Conservation (phyloP, 2,888 invertebrate species). For the Anoplius nigerrimus region DNA sequence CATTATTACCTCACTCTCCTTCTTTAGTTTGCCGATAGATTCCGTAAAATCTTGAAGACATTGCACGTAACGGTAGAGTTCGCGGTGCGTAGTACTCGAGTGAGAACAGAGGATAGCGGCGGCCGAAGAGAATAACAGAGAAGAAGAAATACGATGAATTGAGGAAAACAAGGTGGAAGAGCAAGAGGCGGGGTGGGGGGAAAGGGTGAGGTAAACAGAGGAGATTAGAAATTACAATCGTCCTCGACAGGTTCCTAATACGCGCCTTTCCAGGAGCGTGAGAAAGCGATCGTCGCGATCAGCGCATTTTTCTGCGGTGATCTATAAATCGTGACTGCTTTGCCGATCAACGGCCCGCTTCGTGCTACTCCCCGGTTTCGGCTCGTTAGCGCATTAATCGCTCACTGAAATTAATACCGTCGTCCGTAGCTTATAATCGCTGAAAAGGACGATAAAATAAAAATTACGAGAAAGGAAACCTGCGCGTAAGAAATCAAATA, state of each 20-base stretch:
- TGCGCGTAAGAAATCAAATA: too few relatives aligned
- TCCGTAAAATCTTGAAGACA: constrained; percentile 28
- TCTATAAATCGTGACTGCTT: constrained; percentile 47
- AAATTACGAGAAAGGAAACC: neutral
- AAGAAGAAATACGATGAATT: neutral
- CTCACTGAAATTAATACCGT: neutral
- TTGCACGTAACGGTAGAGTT: constrained; percentile 31
- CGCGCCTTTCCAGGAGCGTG: constrained; percentile 60
- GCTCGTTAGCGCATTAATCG: constrained; percentile 55
- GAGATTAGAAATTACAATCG: constrained; percentile 58
- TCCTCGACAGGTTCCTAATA: constrained; percentile 45
- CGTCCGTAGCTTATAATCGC: neutral
- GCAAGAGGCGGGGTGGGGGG: constrained; percentile 2
- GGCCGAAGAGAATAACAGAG: neutral
- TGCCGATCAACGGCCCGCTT: constrained; percentile 24
- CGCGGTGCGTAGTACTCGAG: neutral
- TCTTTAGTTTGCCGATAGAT: constrained; percentile 1
- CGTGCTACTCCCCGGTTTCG: constrained; percentile 25
- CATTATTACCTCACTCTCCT: too few relatives aligned
- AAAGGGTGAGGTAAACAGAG: constrained; percentile 20
- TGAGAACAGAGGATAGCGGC: neutral
- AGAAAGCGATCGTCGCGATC: constrained; percentile 52
- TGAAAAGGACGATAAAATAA: neutral
- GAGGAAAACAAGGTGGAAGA: neutral
- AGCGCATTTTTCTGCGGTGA: constrained; percentile 46